Evolutionary conservation across 2,113 vertebrate species (phyloP).

Genomic region (Cephalopterus ornatus): DNA sequence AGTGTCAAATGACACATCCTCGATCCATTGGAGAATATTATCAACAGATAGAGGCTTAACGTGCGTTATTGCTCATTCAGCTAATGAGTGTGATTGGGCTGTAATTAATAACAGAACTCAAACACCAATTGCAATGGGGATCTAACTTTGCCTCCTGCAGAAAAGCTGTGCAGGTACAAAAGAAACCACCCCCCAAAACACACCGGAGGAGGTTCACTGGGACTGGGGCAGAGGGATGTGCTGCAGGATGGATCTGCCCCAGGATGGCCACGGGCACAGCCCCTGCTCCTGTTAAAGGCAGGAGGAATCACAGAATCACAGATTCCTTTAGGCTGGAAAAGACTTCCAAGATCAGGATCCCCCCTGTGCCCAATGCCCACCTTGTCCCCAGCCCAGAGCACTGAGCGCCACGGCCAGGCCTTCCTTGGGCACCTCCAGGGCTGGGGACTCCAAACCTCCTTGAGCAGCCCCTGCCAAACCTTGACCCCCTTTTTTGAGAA

Average conservation of each 20-base stretch:
- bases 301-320: not conserved
- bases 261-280: rapidly evolving
- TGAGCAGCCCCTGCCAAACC: not conserved
- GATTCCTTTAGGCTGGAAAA: not conserved
- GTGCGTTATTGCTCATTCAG: conserved; percentile 46
- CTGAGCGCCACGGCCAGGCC: not conserved
- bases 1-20: conserved; percentile 70
- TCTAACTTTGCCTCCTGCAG: not conserved
- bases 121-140: not conserved
- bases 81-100: conserved; percentile 34
- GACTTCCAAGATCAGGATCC: not conserved
- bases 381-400: not conserved
- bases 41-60: conserved; percentile 61
- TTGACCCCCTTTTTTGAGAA: rapidly evolving
- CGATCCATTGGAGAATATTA: conserved; percentile 62
- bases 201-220: rapidly evolving
- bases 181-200: rapidly evolving
- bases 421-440: not conserved
- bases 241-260: not conserved
- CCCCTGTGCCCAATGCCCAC: rapidly evolving
- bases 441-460: not conserved
- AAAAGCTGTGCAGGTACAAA: not conserved
- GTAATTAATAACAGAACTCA: conserved; percentile 59
- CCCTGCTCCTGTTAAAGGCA: not conserved
- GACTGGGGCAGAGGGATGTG: rapidly evolving